These are phyloP conservation scores for Euphydryas editha DNA, from an alignment of 2,888 invertebrate genomes.

Conservation along the genomic window DNA sequence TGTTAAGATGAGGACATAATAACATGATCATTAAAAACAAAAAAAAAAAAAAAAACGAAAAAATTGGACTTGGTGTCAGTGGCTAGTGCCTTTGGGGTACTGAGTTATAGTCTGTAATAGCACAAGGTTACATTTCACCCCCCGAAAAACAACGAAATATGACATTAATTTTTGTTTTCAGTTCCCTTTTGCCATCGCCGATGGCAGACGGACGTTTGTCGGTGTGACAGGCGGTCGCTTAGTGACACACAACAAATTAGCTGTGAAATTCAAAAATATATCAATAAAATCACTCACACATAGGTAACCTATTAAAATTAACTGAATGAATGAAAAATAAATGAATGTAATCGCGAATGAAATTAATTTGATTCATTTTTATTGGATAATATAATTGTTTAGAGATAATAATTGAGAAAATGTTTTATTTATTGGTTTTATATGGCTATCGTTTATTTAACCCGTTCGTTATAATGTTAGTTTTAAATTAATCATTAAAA, in stretches of 20 bases:
- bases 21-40: too few relatives aligned
- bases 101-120: too few relatives aligned
- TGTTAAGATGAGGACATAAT: too few relatives aligned
- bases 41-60: too few relatives aligned
- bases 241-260: constrained; percentile 45
- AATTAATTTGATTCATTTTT: neutral
- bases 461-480: neutral
- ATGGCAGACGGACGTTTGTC: constrained; percentile 64
- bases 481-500: neutral
- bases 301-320: constrained; percentile 29
- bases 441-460: neutral
- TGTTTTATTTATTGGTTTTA: constrained; percentile 2
- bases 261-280: constrained; percentile 43
- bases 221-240: constrained; percentile 60
- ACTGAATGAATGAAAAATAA: neutral
- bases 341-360: too few relatives aligned
- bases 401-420: neutral
- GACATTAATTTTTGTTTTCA: constrained; percentile 43
- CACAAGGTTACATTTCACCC: too few relatives aligned
- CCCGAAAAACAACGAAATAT: too few relatives aligned
- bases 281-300: constrained; percentile 17
- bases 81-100: too few relatives aligned
- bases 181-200: constrained; percentile 72
- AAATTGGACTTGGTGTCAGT: too few relatives aligned
- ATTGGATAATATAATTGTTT: neutral